A percentile compares a stretch with the other conserved stretches of the same genome.
Evolutionary conservation across 2,113 vertebrate genomes (phyloP).

Genomic region (Plotosus lineatus): DNA sequence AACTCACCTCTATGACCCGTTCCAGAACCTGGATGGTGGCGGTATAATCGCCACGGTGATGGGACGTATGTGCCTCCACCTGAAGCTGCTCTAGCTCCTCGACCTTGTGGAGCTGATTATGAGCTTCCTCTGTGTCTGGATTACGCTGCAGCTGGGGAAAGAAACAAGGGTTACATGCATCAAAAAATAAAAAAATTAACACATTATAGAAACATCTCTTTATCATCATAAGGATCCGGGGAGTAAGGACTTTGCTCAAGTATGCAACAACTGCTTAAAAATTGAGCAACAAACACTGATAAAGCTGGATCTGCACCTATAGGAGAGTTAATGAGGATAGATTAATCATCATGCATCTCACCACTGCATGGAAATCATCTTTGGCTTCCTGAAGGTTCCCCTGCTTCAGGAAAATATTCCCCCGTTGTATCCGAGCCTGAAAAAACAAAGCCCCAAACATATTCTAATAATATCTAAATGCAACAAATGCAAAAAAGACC

Average conservation of each 20-base stretch:
- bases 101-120: slow-evolving; percentile 66
- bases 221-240: neutral
- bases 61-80: slow-evolving; percentile 67
- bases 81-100: slow-evolving; percentile 71
- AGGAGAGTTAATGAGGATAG: neutral
- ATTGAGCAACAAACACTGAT: neutral
- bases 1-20: slow-evolving; percentile 73
- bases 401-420: slow-evolving; percentile 80
- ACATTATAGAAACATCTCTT: neutral
- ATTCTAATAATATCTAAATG: neutral
- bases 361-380: slow-evolving; percentile 79
- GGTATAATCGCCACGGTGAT: slow-evolving; percentile 72
- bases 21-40: slow-evolving; percentile 68
- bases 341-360: slow-evolving; percentile 52
- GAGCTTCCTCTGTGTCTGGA: slow-evolving; percentile 72
- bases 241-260: neutral
- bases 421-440: slow-evolving; percentile 79
- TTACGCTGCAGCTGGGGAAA: slow-evolving; percentile 69
- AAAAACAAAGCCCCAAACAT: neutral
- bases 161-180: neutral
- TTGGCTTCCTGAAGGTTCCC: slow-evolving; percentile 72
- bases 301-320: neutral
- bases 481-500: neutral
- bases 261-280: neutral
- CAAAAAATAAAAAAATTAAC: neutral